These are phyloP conservation scores for Regulus satrapa DNA, from an alignment of 2,113 vertebrate genomes.

Conservation along the genomic window DNA sequence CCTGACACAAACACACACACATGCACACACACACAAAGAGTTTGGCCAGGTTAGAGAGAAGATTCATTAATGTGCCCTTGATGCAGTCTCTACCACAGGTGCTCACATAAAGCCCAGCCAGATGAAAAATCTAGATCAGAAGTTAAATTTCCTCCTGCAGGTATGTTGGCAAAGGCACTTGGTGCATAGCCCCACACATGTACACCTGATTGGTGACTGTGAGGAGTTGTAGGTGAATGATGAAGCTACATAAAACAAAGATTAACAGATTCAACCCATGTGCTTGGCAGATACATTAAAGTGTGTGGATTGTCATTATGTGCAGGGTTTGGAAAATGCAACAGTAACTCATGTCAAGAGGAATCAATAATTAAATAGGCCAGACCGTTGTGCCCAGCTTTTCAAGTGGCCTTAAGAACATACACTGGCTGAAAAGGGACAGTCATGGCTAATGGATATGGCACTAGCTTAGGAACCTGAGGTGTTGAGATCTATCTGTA, in stretches of 20 bases:
- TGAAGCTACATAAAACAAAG: slow-evolving; percentile 8
- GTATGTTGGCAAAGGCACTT: slow-evolving; percentile 24
- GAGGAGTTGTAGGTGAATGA: neutral
- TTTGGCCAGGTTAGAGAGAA: neutral
- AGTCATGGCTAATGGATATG: neutral
- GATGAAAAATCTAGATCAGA: slow-evolving; percentile 40
- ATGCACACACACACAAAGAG: fast-evolving
- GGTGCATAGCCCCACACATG: neutral
- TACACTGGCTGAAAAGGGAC: neutral
- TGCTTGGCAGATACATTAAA: slow-evolving; percentile 31
- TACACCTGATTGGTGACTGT: neutral
- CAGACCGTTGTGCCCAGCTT: neutral
- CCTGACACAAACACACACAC: neutral
- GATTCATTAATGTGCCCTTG: neutral
- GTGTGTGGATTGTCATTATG: neutral
- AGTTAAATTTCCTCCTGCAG: slow-evolving; percentile 45
- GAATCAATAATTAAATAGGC: neutral
- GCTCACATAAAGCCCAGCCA: slow-evolving; percentile 20
- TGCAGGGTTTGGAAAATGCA: neutral
- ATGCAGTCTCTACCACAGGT: slow-evolving; percentile 11
- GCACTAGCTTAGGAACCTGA: neutral
- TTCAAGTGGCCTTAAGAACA: neutral
- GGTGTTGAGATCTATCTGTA: neutral
- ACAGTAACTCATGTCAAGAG: neutral
- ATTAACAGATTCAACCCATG: neutral